Conservation (phyloP, 2,113 vertebrate species). For the Passer montanus region DNA sequence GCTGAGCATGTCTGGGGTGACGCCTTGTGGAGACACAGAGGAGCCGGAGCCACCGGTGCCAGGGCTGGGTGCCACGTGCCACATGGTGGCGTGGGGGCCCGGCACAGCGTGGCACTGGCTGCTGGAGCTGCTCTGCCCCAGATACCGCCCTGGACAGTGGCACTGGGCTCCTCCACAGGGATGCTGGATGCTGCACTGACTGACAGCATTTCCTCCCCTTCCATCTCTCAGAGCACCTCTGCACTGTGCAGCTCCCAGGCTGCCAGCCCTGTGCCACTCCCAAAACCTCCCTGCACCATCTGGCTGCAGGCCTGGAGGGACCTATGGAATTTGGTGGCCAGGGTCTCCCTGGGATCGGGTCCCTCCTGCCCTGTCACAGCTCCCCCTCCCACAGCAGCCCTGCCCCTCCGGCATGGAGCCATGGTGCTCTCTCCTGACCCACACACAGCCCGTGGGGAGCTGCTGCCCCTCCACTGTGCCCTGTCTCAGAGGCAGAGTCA, state of each 20-base stretch:
- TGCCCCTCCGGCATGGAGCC: rapidly evolving
- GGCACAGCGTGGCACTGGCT: not conserved
- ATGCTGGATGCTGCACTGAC: not conserved
- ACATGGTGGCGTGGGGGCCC: constrained; percentile 20
- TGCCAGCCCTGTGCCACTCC: not conserved
- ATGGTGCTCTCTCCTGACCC: not conserved
- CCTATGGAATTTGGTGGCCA: not conserved
- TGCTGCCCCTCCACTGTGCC: not conserved
- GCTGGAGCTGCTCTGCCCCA: not conserved
- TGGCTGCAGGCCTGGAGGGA: not conserved
- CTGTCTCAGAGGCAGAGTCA: not conserved
- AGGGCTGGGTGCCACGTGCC: not conserved
- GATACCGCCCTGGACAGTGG: rapidly evolving
- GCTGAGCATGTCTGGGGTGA: not conserved
- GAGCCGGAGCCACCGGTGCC: not conserved
- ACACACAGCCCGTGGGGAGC: not conserved
- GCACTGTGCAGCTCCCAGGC: not conserved
- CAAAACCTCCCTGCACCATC: not conserved
- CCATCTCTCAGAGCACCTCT: not conserved
- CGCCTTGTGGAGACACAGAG: not conserved
- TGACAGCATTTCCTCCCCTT: not conserved
- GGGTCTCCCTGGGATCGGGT: rapidly evolving
- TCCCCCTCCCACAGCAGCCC: rapidly evolving
- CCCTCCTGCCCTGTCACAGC: not conserved
- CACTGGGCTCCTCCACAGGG: not conserved